Percentiles rank a stretch among this genome's conserved stretches.
Evolutionary conservation across 2,797 vertebrate genomes (phyloP).

Genomic region (Liasis olivaceus): DNA sequence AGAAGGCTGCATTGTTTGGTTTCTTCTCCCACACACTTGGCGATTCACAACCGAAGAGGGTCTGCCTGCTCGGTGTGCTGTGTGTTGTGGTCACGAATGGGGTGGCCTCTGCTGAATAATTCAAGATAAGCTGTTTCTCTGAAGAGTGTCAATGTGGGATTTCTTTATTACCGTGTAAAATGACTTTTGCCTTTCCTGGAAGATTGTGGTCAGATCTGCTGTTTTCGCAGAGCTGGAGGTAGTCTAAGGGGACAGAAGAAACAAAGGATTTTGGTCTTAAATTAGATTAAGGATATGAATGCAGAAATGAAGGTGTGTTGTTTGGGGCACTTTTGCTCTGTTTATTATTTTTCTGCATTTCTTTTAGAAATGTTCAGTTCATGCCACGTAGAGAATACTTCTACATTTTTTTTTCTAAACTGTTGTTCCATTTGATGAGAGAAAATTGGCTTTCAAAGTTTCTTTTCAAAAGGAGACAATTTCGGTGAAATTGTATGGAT

Average conservation of each 20-base stretch:
- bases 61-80: too few relatives aligned
- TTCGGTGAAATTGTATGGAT: too few relatives aligned
- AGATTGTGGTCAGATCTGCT: neutral
- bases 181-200: neutral
- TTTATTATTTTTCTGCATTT: too few relatives aligned
- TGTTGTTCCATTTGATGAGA: too few relatives aligned
- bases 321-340: too few relatives aligned
- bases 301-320: neutral
- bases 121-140: neutral
- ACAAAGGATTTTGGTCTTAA: neutral
- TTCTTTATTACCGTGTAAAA: neutral
- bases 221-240: neutral
- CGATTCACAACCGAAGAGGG: neutral
- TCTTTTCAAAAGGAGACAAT: too few relatives aligned
- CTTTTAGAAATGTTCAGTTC: too few relatives aligned
- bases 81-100: neutral
- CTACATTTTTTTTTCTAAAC: too few relatives aligned
- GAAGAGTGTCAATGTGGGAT: neutral
- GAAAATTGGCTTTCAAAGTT: too few relatives aligned
- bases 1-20: neutral
- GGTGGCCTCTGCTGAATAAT: neutral
- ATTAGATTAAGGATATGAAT: neutral
- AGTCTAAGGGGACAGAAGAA: neutral
- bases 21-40: neutral
- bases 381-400: too few relatives aligned